phyloP scores from a whole-genome alignment of 2,888 invertebrate genomes.

The Stenchaetothrips biformis region DNA sequence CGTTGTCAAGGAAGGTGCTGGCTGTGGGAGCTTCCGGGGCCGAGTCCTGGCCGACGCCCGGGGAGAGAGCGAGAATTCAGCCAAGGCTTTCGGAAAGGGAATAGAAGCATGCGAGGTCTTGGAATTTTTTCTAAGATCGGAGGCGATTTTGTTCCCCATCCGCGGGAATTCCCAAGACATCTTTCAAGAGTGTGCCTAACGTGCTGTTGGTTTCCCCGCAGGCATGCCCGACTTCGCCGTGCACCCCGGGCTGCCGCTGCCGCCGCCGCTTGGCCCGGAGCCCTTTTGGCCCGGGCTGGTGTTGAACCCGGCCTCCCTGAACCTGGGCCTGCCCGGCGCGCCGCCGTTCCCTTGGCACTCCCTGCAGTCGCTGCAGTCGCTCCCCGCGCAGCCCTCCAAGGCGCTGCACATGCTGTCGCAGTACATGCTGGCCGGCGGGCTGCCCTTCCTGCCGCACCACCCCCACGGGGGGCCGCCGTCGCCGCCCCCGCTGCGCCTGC shows the following conservation, averaged over 20 bases:
- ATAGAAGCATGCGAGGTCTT: too few relatives aligned
- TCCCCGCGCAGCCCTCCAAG: constrained; percentile 2
- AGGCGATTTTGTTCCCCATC: too few relatives aligned
- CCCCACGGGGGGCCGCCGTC: background rate
- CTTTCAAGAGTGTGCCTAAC: too few relatives aligned
- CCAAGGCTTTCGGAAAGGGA: too few relatives aligned
- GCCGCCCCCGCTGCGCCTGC: background rate
- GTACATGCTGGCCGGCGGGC: constrained; percentile 13
- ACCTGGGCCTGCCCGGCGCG: constrained; percentile 2
- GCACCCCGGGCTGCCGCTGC: constrained; percentile 3
- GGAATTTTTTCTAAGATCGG: too few relatives aligned
- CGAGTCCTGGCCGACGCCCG: too few relatives aligned
- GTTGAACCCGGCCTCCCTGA: background rate
- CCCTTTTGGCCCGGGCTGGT: constrained; percentile 11
- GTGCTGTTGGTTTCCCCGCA: background rate
- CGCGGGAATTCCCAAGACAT: too few relatives aligned
- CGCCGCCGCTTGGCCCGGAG: background rate
- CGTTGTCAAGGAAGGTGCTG: too few relatives aligned
- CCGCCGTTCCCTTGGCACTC: constrained; percentile 4
- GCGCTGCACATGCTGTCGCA: constrained; percentile 22
- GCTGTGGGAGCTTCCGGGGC: too few relatives aligned
- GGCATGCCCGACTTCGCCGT: constrained; percentile 15
- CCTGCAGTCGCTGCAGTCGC: background rate
- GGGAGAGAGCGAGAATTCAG: too few relatives aligned
- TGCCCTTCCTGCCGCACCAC: background rate